Evolutionary conservation across 2,888 invertebrate species (phyloP).

Genomic region (Xylota segnis): DNA sequence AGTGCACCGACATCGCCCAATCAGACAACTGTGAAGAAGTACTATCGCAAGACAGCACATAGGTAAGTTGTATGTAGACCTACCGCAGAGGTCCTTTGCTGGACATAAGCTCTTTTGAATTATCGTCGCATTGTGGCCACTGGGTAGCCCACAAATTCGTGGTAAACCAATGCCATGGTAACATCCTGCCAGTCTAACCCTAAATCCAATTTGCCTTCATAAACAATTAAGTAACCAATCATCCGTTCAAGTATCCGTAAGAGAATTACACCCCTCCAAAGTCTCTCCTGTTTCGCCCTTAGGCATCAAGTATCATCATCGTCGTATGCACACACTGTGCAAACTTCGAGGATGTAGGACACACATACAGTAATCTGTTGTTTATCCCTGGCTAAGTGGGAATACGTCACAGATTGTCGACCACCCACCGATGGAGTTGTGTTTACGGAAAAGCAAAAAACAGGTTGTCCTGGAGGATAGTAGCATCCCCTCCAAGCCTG

Average conservation of each 20-base stretch:
- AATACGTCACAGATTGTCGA: constrained; percentile 11
- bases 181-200: not conserved
- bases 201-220: constrained; percentile 16
- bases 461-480: not conserved
- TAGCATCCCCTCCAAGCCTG: constrained; percentile 1
- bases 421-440: not conserved
- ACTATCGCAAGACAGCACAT: constrained; percentile 84
- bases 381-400: constrained; percentile 6
- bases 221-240: constrained; percentile 36
- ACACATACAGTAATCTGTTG: not conserved
- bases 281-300: not conserved
- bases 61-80: constrained; percentile 82
- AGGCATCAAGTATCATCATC: not conserved
- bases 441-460: constrained; percentile 9
- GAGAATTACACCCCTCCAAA: not conserved
- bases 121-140: not conserved
- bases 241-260: constrained; percentile 5
- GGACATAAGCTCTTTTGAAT: not conserved
- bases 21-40: constrained; percentile 81
- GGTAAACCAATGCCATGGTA: not conserved
- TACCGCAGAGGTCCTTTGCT: not conserved
- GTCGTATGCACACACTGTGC: too few relatives aligned
- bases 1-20: constrained; percentile 80
- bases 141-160: constrained; percentile 1
- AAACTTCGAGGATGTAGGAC: not conserved